Evolutionary conservation across 2,888 invertebrate species (phyloP).

Genomic region (Scaptomyza flava): DNA sequence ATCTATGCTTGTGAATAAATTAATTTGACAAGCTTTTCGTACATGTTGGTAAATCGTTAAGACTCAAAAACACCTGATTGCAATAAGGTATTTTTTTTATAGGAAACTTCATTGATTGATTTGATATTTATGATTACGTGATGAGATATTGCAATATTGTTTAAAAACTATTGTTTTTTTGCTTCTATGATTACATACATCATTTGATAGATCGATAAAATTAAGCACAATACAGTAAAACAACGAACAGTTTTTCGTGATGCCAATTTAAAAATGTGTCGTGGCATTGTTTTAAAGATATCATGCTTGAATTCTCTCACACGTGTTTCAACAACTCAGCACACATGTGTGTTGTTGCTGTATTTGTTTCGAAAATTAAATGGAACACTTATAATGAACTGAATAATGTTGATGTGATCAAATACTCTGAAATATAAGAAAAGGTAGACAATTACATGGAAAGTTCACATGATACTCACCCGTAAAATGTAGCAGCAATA

Average conservation of each 20-base stretch:
- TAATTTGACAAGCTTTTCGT: constrained; percentile 41
- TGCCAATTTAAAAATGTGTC: constrained; percentile 20
- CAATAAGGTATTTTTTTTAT: constrained; percentile 26
- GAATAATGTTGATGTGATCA: constrained; percentile 19
- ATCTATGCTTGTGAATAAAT: constrained; percentile 31
- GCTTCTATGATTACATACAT: constrained; percentile 36
- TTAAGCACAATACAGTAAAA: constrained; percentile 46
- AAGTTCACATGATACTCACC: constrained; percentile 54
- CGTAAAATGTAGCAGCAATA: constrained; percentile 2
- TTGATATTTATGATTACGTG: constrained; percentile 33
- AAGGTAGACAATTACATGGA: constrained; percentile 47
- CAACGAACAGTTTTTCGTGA: constrained; percentile 34
- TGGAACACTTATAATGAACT: constrained; percentile 19
- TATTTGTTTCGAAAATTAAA: no score
- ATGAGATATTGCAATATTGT: constrained; percentile 49
- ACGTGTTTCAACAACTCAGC: constrained; percentile 45
- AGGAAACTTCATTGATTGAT: constrained; percentile 21
- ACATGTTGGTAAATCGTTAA: constrained; percentile 49
- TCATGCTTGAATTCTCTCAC: constrained; percentile 50
- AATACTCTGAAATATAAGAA: constrained; percentile 54
- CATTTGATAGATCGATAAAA: constrained; percentile 22
- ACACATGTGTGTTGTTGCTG: constrained; percentile 5
- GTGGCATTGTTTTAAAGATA: constrained; percentile 49
- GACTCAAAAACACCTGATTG: constrained; percentile 21
- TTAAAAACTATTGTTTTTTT: constrained; percentile 51